phyloP scores from a whole-genome alignment of 1,140 invertebrate species.

The Calliphora vicina region DNA sequence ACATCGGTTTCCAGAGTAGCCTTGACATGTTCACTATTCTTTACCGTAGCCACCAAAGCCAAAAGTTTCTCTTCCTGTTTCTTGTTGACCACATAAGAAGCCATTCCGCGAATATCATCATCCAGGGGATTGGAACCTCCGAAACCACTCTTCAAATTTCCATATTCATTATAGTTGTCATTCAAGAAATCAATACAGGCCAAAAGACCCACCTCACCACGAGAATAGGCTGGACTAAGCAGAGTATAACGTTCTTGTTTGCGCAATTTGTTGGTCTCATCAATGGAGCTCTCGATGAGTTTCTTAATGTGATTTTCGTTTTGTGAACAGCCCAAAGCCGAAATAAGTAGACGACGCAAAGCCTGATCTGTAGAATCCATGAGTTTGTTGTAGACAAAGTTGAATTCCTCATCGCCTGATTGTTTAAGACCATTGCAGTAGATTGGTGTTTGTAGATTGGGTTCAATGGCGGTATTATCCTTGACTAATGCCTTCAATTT shows the following conservation, averaged over 20 bases:
- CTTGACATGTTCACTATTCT: constrained; percentile 42
- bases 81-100: constrained; percentile 48
- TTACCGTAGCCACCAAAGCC: constrained; percentile 45
- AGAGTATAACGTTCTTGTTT: constrained; percentile 52
- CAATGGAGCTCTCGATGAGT: constrained; percentile 54
- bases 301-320: constrained; percentile 51
- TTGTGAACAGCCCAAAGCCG: constrained; percentile 68
- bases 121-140: constrained; percentile 52
- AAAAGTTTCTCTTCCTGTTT: constrained; percentile 48
- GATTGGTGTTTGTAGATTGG: constrained; percentile 62
- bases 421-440: constrained; percentile 74
- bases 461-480: constrained; percentile 54
- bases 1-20: constrained; percentile 45
- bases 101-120: constrained; percentile 48
- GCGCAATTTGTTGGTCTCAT: constrained; percentile 43
- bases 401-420: constrained; percentile 69
- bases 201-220: constrained; percentile 49
- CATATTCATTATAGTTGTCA: constrained; percentile 48
- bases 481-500: constrained; percentile 59
- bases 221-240: constrained; percentile 50
- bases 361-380: constrained; percentile 66
- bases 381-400: constrained; percentile 71
- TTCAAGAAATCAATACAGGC: constrained; percentile 51
- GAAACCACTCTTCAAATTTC: constrained; percentile 48
- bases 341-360: constrained; percentile 66